phyloP scores from a whole-genome alignment of 2,888 invertebrate genomes.

The Drosophila anceps region DNA sequence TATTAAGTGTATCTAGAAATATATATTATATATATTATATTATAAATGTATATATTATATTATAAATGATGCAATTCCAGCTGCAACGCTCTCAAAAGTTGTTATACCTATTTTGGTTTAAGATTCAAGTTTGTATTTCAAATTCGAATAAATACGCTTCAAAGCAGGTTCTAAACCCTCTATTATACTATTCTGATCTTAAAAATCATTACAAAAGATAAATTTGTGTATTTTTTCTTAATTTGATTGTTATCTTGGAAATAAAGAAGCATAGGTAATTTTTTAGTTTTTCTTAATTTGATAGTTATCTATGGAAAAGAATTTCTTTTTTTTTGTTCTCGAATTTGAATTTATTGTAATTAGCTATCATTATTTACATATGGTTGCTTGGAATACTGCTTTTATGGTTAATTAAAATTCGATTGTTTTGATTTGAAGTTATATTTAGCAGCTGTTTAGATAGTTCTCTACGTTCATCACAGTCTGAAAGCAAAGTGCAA shows the following conservation, averaged over 20 bases:
- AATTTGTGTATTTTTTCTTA: not conserved
- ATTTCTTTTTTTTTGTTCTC: not conserved
- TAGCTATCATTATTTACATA: not conserved
- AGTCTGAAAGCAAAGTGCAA: slow-evolving; percentile 30
- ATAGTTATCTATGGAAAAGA: not conserved
- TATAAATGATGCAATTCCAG: no score
- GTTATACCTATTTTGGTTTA: no score
- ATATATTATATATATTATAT: no score
- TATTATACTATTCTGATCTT: not conserved
- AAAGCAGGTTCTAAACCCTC: not conserved
- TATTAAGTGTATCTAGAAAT: no score
- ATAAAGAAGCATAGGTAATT: no score
- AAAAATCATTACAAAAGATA: not conserved
- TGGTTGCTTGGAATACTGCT: slow-evolving; percentile 8
- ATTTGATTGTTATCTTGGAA: not conserved
- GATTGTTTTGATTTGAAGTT: slow-evolving; percentile 25
- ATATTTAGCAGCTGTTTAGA: slow-evolving; percentile 29
- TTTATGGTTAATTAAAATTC: slow-evolving; percentile 27
- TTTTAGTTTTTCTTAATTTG: not conserved
- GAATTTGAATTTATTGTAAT: not conserved
- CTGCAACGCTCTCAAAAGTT: no score
- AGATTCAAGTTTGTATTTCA: no score
- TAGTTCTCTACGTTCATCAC: slow-evolving; percentile 12
- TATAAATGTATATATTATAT: no score
- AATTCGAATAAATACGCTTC: not conserved